Conservation (phyloP, 2,113 vertebrate genomes). For the Carassius gibelio region DNA sequence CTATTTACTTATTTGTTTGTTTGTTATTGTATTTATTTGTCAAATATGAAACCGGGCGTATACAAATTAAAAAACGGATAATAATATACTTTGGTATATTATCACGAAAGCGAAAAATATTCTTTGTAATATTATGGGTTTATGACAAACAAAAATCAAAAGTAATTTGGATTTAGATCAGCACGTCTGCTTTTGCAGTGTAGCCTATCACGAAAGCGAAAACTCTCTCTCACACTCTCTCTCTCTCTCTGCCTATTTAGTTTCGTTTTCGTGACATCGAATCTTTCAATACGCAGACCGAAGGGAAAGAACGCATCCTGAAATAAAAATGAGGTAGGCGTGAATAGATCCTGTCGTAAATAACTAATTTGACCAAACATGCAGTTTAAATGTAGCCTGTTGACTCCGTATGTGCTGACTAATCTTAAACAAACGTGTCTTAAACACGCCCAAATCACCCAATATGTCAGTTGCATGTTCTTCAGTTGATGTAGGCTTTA, state of each 20-base stretch:
- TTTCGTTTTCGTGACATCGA: slow-evolving; percentile 23
- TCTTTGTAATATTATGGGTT: neutral
- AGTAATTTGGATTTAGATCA: neutral
- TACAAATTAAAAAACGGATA: too few relatives aligned
- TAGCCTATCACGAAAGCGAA: neutral
- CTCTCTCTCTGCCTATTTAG: neutral
- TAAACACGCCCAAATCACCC: neutral
- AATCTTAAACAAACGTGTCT: neutral
- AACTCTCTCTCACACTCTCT: neutral
- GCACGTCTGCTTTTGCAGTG: neutral
- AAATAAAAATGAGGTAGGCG: neutral
- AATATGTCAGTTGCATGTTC: neutral
- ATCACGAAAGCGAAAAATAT: too few relatives aligned
- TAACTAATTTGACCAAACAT: neutral
- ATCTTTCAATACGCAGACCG: neutral
- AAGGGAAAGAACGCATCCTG: neutral
- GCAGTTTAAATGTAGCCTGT: neutral
- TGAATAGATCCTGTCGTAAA: neutral
- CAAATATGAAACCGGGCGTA: too few relatives aligned
- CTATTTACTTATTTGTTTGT: too few relatives aligned
- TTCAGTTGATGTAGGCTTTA: too few relatives aligned
- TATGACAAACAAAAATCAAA: neutral
- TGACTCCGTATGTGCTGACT: neutral
- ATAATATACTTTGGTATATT: neutral
- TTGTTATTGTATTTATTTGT: too few relatives aligned